Evolutionary conservation across 2,888 invertebrate genomes (phyloP), one percentile per base, ranked within the genome.

Genomic region (Drosophila paranaensis): DNA sequence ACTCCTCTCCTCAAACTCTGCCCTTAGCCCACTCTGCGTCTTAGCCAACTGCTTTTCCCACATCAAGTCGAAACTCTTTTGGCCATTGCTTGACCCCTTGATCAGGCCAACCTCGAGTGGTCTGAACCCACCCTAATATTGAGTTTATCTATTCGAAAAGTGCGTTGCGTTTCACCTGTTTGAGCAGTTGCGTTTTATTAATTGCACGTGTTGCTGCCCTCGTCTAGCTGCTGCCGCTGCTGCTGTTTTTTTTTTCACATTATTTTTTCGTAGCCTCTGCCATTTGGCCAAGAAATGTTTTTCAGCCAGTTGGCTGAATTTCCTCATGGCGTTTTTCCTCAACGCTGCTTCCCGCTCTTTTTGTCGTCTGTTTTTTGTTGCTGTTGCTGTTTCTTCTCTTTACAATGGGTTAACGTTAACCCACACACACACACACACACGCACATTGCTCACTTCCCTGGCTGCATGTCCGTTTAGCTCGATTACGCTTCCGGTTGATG

Each of bases 401-500:
- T 33, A 69, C 65, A 77, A 67, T 74, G 81, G 74, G 74, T 71
- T 74, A 77, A 80, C 77, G 77, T 66, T 85, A 84, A 76, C 87
- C 77, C 81, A 82, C 68, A 79, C 73, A 79, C 43, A 35, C 54
- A n/a, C n/a, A 33, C 33, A 45, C 56, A 62, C 77, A 76, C 74
- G 65, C 71, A 72, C 76, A 77, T 75, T 86, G 81, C 71, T 74
- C 83, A 85, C 83, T 89, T 90, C 77, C 75, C 87, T 66, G 79
- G 74, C 82, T 76, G 69, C 74, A 69, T 82, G 73, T 80, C 73
- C 82, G 83, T 77, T 86, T 80, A 81, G 89, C 89, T 87, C 90
- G 88, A 89, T 90, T 89, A 87, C 89, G 90, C 90, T 90, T 87
- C 86, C 86, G 86, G 86, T 89, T 76, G 65, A 73, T 74, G 76